Evolutionary conservation across 1,140 invertebrate species (phyloP).

Genomic region (Eulimnadia texana): DNA sequence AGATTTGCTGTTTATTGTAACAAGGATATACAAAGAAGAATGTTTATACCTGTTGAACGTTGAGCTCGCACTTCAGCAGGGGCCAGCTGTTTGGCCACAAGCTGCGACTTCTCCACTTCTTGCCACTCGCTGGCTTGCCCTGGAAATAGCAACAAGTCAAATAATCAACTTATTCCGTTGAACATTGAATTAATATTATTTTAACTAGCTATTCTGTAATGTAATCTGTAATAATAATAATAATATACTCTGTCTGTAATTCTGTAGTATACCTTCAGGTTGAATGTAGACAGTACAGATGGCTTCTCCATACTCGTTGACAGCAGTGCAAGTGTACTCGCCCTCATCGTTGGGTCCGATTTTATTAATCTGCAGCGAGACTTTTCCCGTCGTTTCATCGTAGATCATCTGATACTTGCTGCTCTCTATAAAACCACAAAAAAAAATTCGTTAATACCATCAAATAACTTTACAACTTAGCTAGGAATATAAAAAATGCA

Average conservation of each 20-base stretch:
- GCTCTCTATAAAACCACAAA: slow-evolving; percentile 25
- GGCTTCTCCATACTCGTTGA: slow-evolving; percentile 83
- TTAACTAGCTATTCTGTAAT: too few relatives aligned
- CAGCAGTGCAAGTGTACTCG: slow-evolving; percentile 85
- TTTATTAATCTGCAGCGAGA: slow-evolving; percentile 72
- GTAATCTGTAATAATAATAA: too few relatives aligned
- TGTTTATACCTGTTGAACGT: neutral
- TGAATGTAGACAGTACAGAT: slow-evolving; percentile 89
- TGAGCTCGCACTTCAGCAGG: neutral
- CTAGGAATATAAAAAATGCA: too few relatives aligned
- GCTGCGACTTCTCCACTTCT: neutral
- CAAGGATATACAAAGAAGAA: neutral
- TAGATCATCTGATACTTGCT: slow-evolving; percentile 71
- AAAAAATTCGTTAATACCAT: neutral
- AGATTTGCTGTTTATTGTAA: too few relatives aligned
- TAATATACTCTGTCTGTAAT: too few relatives aligned
- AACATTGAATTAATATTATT: too few relatives aligned
- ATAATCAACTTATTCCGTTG: too few relatives aligned
- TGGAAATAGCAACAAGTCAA: too few relatives aligned
- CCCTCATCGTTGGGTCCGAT: slow-evolving; percentile 88
- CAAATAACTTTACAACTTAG: too few relatives aligned
- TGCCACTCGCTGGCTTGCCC: neutral
- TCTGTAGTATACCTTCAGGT: slow-evolving; percentile 47
- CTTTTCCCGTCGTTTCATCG: slow-evolving; percentile 68
- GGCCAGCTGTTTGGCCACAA: neutral